Evolutionary conservation across 2,797 vertebrate species (phyloP).

Genomic region (Malurus splendens): DNA sequence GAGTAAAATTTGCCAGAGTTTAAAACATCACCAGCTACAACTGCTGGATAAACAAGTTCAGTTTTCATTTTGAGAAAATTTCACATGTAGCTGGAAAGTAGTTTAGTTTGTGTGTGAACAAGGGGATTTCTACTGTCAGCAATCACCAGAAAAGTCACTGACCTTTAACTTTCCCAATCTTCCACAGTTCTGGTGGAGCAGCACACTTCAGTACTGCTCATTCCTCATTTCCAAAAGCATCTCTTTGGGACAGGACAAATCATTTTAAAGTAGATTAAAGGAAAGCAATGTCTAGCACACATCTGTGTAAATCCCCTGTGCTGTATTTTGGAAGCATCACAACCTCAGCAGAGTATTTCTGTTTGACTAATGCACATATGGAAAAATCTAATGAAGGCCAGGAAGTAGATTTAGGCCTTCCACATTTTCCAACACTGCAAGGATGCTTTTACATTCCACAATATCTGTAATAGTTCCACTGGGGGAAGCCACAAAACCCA

Average conservation of each 20-base stretch:
- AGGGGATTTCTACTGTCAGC: background rate
- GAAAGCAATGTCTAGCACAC: background rate
- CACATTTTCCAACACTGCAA: background rate
- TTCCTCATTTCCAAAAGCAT: background rate
- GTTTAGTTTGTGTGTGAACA: background rate
- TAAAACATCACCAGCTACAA: background rate
- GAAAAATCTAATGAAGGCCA: background rate
- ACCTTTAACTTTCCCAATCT: background rate
- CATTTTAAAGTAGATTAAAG: background rate
- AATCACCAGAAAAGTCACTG: background rate
- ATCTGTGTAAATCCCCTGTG: background rate
- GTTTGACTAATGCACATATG: background rate
- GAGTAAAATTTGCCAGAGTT: background rate
- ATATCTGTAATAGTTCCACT: background rate
- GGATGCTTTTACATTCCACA: background rate
- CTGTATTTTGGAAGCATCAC: background rate
- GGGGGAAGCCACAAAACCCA: background rate
- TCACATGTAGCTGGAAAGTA: background rate
- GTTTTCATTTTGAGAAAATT: background rate
- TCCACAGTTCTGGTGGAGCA: background rate
- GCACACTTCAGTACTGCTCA: background rate
- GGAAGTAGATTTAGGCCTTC: background rate
- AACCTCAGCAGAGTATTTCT: background rate
- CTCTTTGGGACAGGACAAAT: background rate
- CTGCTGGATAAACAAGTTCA: background rate